A percentile compares a stretch with the other conserved stretches of the same genome.
phyloP scores from a whole-genome alignment of 2,888 invertebrate genomes.

The Rhorus exstirpatorius region DNA sequence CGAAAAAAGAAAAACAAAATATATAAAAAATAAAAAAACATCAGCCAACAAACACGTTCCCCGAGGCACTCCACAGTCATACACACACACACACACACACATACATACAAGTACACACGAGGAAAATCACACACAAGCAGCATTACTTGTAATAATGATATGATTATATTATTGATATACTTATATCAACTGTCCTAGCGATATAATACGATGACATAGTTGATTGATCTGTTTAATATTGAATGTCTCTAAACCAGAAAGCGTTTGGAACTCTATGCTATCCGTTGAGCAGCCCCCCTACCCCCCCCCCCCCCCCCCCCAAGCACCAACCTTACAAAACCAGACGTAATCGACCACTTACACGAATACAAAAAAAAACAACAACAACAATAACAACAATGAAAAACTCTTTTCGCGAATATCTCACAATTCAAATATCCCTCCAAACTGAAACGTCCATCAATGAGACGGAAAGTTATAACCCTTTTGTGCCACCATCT shows the following conservation, averaged over 20 bases:
- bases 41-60: constrained; percentile 69
- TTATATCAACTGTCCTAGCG: constrained; percentile 85
- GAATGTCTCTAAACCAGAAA: constrained; percentile 86
- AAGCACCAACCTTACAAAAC: constrained; percentile 51
- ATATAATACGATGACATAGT: constrained; percentile 85
- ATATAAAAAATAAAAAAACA: constrained; percentile 62
- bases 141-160: constrained; percentile 84
- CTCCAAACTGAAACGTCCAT: constrained; percentile 65
- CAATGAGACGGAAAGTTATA: constrained; percentile 34
- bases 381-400: constrained; percentile 62
- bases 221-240: constrained; percentile 86
- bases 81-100: constrained; percentile 43
- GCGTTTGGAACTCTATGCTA: constrained; percentile 86
- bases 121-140: constrained; percentile 75
- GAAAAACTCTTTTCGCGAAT: constrained; percentile 64
- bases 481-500: constrained; percentile 30
- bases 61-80: constrained; percentile 65
- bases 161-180: constrained; percentile 86
- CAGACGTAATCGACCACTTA: constrained; percentile 52
- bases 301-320: constrained; percentile 60
- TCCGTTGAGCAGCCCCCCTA: constrained; percentile 78
- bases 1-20: constrained; percentile 71
- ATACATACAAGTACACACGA: constrained; percentile 29
- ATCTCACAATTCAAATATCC: constrained; percentile 54
- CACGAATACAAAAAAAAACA: constrained; percentile 61